Evolutionary conservation across 2,888 invertebrate species (phyloP), one percentile per base, ranked within the genome.

Genomic region (Isotomurus palustris): DNA sequence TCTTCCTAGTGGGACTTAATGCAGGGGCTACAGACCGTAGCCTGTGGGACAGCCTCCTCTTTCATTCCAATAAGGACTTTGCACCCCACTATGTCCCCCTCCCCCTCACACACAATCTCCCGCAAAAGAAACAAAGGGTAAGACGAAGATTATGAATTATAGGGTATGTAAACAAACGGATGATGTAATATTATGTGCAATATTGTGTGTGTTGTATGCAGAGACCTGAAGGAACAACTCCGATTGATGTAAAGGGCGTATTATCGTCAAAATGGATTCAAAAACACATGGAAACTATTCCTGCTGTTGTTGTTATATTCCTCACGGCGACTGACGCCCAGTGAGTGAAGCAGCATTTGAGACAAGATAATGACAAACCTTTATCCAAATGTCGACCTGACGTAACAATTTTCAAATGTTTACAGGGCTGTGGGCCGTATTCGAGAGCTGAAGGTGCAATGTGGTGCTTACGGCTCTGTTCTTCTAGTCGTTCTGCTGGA

Each of bases 221-320:
- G n/a, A n/a, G n/a, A n/a, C n/a, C n/a, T n/a, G n/a, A n/a, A 75
- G 96, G 97, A 12, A 88, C 97, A 66, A 77, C 97, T 6, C 95
- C 96, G 75, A 84, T 87, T 41, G n/a, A n/a, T n/a, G n/a, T n/a
- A n/a, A n/a, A n/a, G n/a, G n/a, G n/a, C n/a, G n/a, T n/a, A n/a
- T n/a, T n/a, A n/a, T n/a, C n/a, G n/a, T n/a, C n/a, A n/a, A 90
- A 91, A 73, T 99, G 97, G 97, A 87, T 96, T 80, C 82, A 84
- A 50, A 99, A 99, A 76, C 92, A 96, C 73, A 80, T 93, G 35
- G 84, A 87, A 68, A 82, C 88, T 56, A 82, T 97, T 64, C 97
- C 99, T 8, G 87, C 96, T 1, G 87, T 97, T 1, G 86, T 93
- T 25, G 93, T 95, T 2, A 83, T 95, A 62, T 99, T 97, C 76